These are phyloP conservation scores for Halcyon senegalensis DNA, from an alignment of 2,113 vertebrate species.

Conservation along the genomic window DNA sequence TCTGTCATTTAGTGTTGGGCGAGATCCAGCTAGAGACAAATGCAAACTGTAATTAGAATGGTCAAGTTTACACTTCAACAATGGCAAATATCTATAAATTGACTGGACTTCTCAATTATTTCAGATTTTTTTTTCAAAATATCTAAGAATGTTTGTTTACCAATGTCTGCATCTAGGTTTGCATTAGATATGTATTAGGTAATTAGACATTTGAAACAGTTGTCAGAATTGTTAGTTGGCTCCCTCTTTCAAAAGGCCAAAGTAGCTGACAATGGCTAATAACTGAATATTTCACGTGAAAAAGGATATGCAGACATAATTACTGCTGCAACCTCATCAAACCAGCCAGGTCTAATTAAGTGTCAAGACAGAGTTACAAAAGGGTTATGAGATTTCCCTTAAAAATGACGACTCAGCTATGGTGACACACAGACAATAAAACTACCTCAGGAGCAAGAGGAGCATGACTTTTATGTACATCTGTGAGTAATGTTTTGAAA, in stretches of 20 bases:
- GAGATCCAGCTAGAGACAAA: background rate
- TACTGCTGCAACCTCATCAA: slow-evolving; percentile 34
- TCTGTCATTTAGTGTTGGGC: background rate
- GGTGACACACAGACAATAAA: background rate
- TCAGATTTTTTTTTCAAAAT: background rate
- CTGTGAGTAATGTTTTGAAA: background rate
- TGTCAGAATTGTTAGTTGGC: background rate
- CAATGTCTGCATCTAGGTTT: background rate
- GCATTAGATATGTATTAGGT: background rate
- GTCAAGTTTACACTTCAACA: background rate
- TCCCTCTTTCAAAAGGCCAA: background rate
- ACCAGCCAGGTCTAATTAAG: slow-evolving; percentile 37
- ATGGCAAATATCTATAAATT: background rate
- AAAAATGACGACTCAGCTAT: background rate
- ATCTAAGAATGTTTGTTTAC: background rate
- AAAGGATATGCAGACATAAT: slow-evolving; percentile 20
- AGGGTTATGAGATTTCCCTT: slow-evolving; percentile 12
- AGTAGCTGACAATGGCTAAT: slow-evolving; percentile 42
- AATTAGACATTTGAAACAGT: slow-evolving; percentile 28
- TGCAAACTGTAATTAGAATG: background rate
- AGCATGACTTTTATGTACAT: background rate
- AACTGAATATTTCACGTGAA: slow-evolving; percentile 22
- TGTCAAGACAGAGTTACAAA: background rate
- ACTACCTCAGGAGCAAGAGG: background rate
- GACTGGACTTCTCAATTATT: background rate